Conservation (phyloP, 2,113 vertebrate species). For the Daphoenositta chrysoptera region DNA sequence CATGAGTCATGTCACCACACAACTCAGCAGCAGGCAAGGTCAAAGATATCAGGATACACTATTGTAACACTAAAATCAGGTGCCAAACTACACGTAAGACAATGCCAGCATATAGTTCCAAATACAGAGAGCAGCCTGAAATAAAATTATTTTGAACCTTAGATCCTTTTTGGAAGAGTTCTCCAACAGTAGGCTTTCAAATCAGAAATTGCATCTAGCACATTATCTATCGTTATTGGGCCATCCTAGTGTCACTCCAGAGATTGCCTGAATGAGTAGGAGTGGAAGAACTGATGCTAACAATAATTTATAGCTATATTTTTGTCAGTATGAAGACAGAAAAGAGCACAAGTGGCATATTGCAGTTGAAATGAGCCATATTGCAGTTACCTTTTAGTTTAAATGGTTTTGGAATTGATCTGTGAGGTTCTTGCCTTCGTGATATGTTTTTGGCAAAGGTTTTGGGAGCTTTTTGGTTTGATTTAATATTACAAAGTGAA, state of each 20-base stretch:
- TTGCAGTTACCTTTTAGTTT: neutral
- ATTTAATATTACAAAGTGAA: neutral
- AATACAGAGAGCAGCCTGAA: neutral
- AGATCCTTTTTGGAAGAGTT: neutral
- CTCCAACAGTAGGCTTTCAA: neutral
- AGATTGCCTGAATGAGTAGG: neutral
- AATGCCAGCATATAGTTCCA: neutral
- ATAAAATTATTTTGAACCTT: neutral
- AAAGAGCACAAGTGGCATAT: neutral
- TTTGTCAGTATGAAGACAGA: neutral
- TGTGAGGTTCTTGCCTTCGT: neutral
- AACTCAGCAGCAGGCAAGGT: neutral
- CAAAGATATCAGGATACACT: neutral
- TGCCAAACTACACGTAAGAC: rapidly evolving
- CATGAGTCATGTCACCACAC: rapidly evolving
- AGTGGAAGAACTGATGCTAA: neutral
- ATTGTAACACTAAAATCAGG: neutral
- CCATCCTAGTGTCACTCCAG: neutral
- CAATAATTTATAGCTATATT: neutral
- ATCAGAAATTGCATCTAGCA: neutral
- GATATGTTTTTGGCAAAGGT: rapidly evolving
- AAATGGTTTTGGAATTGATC: neutral
- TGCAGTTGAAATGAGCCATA: neutral
- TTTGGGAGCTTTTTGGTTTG: neutral
- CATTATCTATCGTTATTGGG: neutral